Conservation (phyloP, 2,888 invertebrate species). For the Protonemura montana region DNA sequence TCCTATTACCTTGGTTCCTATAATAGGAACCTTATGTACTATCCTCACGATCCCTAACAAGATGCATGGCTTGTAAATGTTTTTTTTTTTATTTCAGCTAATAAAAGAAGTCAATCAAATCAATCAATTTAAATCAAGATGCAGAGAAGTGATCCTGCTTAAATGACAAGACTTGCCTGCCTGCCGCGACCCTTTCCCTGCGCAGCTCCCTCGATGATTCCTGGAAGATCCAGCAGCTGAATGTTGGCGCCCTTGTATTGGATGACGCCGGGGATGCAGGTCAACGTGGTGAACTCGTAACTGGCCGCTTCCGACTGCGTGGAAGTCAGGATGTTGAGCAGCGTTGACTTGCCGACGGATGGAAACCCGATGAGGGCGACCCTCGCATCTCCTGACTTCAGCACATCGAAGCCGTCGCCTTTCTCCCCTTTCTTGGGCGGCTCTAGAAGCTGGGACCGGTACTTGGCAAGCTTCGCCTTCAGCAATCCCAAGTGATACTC, state of each 20-base stretch:
- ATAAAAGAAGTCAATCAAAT: no score
- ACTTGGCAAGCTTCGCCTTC: conserved; percentile 96
- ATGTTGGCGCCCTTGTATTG: conserved; percentile 99
- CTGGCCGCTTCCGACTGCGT: conserved; percentile 97
- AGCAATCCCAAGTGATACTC: conserved; percentile 98
- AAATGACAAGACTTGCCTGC: conserved; percentile 70
- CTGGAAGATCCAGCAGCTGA: conserved; percentile 96
- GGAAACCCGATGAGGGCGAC: conserved; percentile 98
- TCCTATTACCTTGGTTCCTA: no score
- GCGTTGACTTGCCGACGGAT: conserved; percentile 97
- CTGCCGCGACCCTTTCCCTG: conserved; percentile 92
- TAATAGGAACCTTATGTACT: no score
- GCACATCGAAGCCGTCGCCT: conserved; percentile 98
- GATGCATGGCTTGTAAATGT: no score
- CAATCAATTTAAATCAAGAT: no score
- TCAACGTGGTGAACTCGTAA: conserved; percentile 98
- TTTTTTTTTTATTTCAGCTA: no score
- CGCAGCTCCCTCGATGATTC: conserved; percentile 99
- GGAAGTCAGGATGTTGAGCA: conserved; percentile 92
- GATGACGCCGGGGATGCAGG: conserved; percentile 99
- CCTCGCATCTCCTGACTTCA: conserved; percentile 98
- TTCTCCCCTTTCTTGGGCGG: conserved; percentile 94
- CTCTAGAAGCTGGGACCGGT: conserved; percentile 91
- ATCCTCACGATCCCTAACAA: no score
- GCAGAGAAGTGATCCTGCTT: no score